phyloP scores from a whole-genome alignment of 1,140 invertebrate species.

The Bombus confusus region DNA sequence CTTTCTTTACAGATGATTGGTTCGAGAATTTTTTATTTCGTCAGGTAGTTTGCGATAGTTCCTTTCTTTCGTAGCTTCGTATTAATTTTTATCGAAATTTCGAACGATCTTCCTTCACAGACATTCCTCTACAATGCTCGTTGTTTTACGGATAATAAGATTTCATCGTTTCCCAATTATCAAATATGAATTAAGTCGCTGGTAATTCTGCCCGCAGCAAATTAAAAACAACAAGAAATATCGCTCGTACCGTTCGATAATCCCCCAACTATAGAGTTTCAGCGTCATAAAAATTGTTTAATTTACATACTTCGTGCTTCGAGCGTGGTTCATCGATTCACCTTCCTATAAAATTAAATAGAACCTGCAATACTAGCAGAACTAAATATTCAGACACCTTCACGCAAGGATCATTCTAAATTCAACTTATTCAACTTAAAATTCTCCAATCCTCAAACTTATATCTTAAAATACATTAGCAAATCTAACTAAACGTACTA shows the following conservation, averaged over 20 bases:
- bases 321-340: neutral
- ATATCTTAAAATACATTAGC: no score
- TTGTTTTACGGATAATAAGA: neutral
- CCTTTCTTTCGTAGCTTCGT: neutral
- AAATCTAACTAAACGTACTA: no score
- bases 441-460: neutral
- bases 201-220: neutral
- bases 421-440: neutral
- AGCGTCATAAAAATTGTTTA: neutral
- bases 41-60: neutral
- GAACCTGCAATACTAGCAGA: neutral
- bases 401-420: neutral
- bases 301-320: neutral
- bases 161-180: neutral
- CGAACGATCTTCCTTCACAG: neutral
- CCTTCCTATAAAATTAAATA: neutral
- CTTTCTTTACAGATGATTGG: neutral
- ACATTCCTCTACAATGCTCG: neutral
- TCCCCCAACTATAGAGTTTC: neutral
- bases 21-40: neutral
- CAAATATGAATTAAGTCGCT: neutral
- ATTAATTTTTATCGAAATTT: neutral
- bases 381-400: neutral
- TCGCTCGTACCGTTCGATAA: neutral
- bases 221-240: neutral